These are phyloP conservation scores for Parotia lawesii DNA, from an alignment of 2,113 vertebrate genomes.

Conservation along the genomic window DNA sequence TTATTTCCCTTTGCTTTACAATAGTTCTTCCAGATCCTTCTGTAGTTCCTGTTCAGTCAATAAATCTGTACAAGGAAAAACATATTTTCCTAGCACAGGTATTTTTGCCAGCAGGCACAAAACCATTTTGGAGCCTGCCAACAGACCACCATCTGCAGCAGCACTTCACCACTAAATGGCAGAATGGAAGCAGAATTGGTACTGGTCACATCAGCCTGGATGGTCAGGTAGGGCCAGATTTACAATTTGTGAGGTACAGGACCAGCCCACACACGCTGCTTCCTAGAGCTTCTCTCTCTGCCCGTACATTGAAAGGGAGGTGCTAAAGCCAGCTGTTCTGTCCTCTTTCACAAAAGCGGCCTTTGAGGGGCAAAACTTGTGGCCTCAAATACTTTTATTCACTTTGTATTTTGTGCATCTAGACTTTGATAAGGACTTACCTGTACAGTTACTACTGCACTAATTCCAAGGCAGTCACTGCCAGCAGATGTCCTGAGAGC, in stretches of 20 bases:
- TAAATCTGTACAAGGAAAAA: slow-evolving; percentile 37
- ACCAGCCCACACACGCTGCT: background rate
- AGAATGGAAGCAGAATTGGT: background rate
- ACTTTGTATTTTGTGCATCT: background rate
- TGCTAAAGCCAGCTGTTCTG: background rate
- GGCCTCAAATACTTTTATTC: background rate
- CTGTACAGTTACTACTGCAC: background rate
- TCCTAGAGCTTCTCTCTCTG: background rate
- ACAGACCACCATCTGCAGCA: slow-evolving; percentile 14
- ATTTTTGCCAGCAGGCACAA: slow-evolving; percentile 27
- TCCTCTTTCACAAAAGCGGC: background rate
- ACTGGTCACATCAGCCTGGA: background rate
- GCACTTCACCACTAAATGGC: background rate
- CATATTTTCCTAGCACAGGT: background rate
- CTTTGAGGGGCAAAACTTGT: background rate
- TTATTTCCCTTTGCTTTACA: background rate
- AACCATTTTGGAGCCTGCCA: background rate
- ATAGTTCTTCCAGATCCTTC: slow-evolving; percentile 12
- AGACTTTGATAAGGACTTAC: background rate
- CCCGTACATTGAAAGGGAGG: background rate
- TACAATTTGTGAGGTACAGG: background rate
- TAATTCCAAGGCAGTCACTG: background rate
- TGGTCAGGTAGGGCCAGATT: background rate
- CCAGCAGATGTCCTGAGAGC: background rate
- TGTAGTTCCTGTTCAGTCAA: slow-evolving; percentile 1